phyloP scores from a whole-genome alignment of 1,140 invertebrate genomes.

The Hylaeus anthracinus region DNA sequence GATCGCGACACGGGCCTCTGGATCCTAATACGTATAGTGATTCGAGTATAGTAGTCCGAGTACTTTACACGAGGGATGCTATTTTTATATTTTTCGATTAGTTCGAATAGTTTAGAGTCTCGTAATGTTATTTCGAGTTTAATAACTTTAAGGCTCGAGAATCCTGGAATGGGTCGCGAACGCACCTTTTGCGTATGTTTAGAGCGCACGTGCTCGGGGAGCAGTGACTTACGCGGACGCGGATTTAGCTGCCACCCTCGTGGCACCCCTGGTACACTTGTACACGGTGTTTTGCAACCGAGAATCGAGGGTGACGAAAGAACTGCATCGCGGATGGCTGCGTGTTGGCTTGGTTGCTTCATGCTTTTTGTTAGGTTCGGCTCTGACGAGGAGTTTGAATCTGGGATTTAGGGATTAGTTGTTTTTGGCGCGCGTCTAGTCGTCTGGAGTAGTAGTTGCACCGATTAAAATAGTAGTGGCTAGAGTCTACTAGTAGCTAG shows the following conservation, averaged over 20 bases:
- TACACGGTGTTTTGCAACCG: not conserved
- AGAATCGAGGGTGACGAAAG: not conserved
- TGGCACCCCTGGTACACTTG: no score
- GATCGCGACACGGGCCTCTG: no score
- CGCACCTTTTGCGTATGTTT: conserved; percentile 33
- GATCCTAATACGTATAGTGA: no score
- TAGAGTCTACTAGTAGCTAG: no score
- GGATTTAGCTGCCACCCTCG: conserved; percentile 44
- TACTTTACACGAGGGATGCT: no score
- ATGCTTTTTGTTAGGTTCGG: not conserved
- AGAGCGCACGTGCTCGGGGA: conserved; percentile 47
- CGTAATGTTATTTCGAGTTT: no score
- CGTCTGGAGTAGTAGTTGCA: no score
- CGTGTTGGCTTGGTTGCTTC: not conserved
- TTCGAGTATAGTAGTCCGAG: no score
- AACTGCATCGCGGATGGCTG: not conserved
- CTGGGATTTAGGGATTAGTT: not conserved
- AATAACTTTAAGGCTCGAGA: no score
- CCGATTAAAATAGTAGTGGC: no score
- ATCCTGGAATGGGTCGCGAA: conserved; percentile 1
- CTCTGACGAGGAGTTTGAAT: not conserved
- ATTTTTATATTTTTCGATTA: no score
- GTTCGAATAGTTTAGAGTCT: no score
- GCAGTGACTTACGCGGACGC: conserved; percentile 57
- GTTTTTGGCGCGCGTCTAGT: not conserved